Conservation (phyloP, 2,888 invertebrate species). For the Meganola albula region DNA sequence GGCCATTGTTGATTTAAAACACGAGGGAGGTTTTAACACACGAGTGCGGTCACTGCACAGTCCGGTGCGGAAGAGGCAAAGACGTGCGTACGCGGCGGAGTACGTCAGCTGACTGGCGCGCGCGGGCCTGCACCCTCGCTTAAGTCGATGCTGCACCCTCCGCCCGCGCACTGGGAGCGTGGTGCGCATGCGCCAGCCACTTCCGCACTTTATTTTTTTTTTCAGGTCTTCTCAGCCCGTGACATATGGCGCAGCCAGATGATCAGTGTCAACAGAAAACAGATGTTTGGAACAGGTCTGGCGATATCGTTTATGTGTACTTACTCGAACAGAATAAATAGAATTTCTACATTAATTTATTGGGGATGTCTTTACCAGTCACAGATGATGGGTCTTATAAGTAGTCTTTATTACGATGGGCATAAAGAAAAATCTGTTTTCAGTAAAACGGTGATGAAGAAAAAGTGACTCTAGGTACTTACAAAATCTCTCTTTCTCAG, state of each 20-base stretch:
- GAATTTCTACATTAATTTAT: too few relatives aligned
- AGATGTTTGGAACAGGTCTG: slow-evolving; percentile 28
- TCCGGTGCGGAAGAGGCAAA: slow-evolving; percentile 13
- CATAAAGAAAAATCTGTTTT: too few relatives aligned
- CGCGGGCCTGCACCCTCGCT: slow-evolving; percentile 62
- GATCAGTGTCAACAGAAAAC: slow-evolving; percentile 25
- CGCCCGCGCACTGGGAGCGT: slow-evolving; percentile 59
- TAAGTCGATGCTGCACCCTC: slow-evolving; percentile 73
- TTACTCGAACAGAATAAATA: too few relatives aligned
- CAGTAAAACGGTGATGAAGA: too few relatives aligned
- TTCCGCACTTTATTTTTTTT: slow-evolving; percentile 49
- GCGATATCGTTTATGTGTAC: slow-evolving; percentile 17
- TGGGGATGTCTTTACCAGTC: too few relatives aligned
- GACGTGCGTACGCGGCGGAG: slow-evolving; percentile 47
- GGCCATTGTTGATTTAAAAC: slow-evolving; percentile 80
- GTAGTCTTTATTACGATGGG: too few relatives aligned
- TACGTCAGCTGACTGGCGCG: slow-evolving; percentile 75
- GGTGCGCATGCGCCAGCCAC: slow-evolving; percentile 46
- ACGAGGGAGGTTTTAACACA: slow-evolving; percentile 42
- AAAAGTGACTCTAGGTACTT: too few relatives aligned
- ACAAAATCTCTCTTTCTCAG: too few relatives aligned
- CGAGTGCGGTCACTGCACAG: slow-evolving; percentile 47
- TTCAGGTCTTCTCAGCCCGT: slow-evolving; percentile 37
- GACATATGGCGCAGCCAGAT: slow-evolving; percentile 28
- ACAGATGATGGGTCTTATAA: too few relatives aligned